These are phyloP conservation scores for Leptestheria dahalacensis DNA, from an alignment of 1,140 invertebrate genomes.

Conservation along the genomic window DNA sequence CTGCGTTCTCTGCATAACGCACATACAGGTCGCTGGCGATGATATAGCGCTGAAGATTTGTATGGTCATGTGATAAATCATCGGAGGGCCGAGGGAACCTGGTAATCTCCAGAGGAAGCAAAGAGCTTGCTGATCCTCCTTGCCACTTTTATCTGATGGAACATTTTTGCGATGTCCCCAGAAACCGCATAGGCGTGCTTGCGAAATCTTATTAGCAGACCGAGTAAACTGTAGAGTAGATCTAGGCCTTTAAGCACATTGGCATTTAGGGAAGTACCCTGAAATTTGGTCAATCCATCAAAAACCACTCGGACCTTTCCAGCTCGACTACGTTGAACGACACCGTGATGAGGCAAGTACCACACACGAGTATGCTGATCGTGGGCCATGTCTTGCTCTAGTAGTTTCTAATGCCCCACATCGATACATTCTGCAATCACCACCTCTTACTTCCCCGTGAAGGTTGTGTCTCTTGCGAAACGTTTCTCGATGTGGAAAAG, in stretches of 20 bases:
- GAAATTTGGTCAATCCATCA: background rate
- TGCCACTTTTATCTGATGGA: constrained; percentile 7
- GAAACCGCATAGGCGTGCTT: background rate
- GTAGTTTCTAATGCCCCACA: background rate
- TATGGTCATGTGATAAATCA: constrained; percentile 1
- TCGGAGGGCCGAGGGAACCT: background rate
- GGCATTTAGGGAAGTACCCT: background rate
- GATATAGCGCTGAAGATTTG: constrained; percentile 17
- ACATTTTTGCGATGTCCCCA: constrained; percentile 10
- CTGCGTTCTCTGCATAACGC: background rate
- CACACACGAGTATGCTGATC: background rate
- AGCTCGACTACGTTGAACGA: background rate
- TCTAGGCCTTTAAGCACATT: background rate
- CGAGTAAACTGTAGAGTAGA: background rate
- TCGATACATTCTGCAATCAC: background rate
- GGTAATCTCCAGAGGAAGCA: constrained; percentile 15
- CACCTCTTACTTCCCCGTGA: background rate
- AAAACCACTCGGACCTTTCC: constrained; percentile 7
- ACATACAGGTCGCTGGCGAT: constrained; percentile 13
- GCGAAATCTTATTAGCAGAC: background rate
- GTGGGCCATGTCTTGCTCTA: background rate
- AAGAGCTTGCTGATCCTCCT: constrained; percentile 8
- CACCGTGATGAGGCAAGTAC: constrained; percentile 13
- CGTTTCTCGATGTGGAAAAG: background rate
- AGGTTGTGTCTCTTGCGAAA: background rate